A percentile compares a stretch with the other conserved stretches of the same genome.
Conservation (phyloP, 1,140 invertebrate genomes). For the Caenorhabditis briggsae region DNA sequence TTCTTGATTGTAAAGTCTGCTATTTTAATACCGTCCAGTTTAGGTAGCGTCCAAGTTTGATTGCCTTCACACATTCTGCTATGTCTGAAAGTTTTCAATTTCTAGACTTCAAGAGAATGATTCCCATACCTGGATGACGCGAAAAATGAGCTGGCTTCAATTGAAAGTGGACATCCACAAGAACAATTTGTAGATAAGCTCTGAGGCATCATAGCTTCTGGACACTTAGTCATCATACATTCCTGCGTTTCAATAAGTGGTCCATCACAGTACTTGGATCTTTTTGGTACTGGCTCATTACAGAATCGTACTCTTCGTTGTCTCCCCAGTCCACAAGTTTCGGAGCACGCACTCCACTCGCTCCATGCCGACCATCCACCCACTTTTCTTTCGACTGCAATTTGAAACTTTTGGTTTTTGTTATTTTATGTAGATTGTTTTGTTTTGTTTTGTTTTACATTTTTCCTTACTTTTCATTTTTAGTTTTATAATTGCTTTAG, state of each 20-base stretch:
- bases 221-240: conserved; percentile 51
- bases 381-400: conserved; percentile 54
- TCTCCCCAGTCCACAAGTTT: conserved; percentile 56
- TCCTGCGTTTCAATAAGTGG: conserved; percentile 47
- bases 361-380: conserved; percentile 61
- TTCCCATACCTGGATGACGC: conserved; percentile 44
- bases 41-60: conserved; percentile 54
- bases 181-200: conserved; percentile 53
- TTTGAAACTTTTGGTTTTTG: conserved; percentile 15
- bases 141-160: conserved; percentile 48
- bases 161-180: conserved; percentile 58
- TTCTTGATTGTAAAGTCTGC: conserved; percentile 51
- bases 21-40: conserved; percentile 25
- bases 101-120: too few species aligned
- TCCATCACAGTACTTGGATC: conserved; percentile 51
- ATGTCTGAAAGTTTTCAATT: conserved; percentile 4
- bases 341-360: conserved; percentile 55
- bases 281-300: conserved; percentile 56
- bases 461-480: neutral
- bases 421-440: conserved; percentile 11
- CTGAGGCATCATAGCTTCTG: conserved; percentile 49
- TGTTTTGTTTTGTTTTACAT: conserved; percentile 11
- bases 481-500: too few species aligned
- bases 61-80: conserved; percentile 55
- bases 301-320: conserved; percentile 57